Evolutionary conservation across 92 coral and sea anemone species (phyloP), one percentile per base, ranked within the genome.

Genomic region (Desmophyllum pertusum): DNA sequence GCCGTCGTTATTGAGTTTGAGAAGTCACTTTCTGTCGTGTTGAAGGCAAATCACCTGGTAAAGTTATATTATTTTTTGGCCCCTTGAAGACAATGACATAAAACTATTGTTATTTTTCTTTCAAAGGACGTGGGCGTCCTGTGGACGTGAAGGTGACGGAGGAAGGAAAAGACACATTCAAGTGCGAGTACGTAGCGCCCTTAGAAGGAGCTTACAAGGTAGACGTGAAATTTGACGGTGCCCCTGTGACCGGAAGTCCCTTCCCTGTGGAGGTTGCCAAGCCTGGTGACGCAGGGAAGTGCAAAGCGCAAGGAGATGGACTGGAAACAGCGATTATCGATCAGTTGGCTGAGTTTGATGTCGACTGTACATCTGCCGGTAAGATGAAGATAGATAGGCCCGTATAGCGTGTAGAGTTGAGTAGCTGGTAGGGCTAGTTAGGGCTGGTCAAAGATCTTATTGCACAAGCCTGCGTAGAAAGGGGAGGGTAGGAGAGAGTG

Each of bases 261-360:
- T 92, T 92, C 89, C 88, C 77, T 67, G 98, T 96, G 75, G 86
- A 94, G 74, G 99, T 96, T 33, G 95, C 93, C 11, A 95, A 95
- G 83, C 90, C 94, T 65, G 94, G 96, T 35, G 92, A 96, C 35
- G 98, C 99, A 19, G 94, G 98, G 75, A 96, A 96, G 61, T 95
- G 98, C 80, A 94, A 90, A 81, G 99, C 99, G 1, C 87, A 87
- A 70, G 99, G 99, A 4, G 97, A 95, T 83, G 99, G 99, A 0
- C 92, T 96, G 77, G 95, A 96, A 85, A 89, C 89, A 6, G 99
- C 98, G 23, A 82, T 86, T 41, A 94, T 95, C 78, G 95, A 95
- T 77, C 91, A 92, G 80, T 86, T 92, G 78, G 98, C 99, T 0
- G 97, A 96, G 78, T 96, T 96, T 72, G 98, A 95, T 69, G 99